Percentiles rank a stretch among this genome's conserved stretches.
phyloP scores from a whole-genome alignment of 2,888 invertebrate species.

The Autographa gamma region DNA sequence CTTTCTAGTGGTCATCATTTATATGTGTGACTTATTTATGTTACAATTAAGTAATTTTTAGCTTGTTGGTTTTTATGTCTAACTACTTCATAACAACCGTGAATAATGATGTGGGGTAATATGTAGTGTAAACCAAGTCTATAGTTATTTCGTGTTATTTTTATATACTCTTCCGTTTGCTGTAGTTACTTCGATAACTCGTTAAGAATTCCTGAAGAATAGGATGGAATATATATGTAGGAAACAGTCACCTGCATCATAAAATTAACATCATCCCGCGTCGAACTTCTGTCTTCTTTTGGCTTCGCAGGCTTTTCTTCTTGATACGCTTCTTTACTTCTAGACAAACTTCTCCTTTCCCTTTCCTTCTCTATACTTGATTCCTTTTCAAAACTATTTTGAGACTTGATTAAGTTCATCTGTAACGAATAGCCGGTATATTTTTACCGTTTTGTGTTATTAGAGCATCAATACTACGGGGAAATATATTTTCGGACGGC shows the following conservation, averaged over 20 bases:
- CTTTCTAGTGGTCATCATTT: too few species aligned
- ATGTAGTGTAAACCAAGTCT: too few species aligned
- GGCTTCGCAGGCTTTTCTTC: slow-evolving; percentile 75
- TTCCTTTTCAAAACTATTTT: slow-evolving; percentile 88
- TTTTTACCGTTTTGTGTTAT: slow-evolving; percentile 23
- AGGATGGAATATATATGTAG: neutral
- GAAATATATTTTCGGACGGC: slow-evolving; percentile 17
- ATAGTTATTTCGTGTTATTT: neutral
- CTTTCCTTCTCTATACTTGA: slow-evolving; percentile 85
- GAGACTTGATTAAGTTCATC: slow-evolving; percentile 88
- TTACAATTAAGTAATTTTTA: too few species aligned
- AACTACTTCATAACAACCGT: too few species aligned
- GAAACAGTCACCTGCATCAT: slow-evolving; percentile 80
- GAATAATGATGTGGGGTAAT: too few species aligned
- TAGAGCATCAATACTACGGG: slow-evolving; percentile 11
- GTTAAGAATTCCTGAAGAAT: neutral
- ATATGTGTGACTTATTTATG: too few species aligned
- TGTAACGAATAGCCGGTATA: slow-evolving; percentile 66
- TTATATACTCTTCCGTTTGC: too few species aligned
- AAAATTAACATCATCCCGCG: slow-evolving; percentile 86
- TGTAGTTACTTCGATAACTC: neutral
- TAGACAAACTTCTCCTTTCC: slow-evolving; percentile 82
- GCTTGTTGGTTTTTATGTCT: too few species aligned
- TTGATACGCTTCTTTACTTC: slow-evolving; percentile 77
- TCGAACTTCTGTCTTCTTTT: slow-evolving; percentile 76